A percentile compares a stretch with the other conserved stretches of the same genome.
Evolutionary conservation across 2,797 vertebrate genomes (phyloP).

Genomic region (Intellagama lesueurii): DNA sequence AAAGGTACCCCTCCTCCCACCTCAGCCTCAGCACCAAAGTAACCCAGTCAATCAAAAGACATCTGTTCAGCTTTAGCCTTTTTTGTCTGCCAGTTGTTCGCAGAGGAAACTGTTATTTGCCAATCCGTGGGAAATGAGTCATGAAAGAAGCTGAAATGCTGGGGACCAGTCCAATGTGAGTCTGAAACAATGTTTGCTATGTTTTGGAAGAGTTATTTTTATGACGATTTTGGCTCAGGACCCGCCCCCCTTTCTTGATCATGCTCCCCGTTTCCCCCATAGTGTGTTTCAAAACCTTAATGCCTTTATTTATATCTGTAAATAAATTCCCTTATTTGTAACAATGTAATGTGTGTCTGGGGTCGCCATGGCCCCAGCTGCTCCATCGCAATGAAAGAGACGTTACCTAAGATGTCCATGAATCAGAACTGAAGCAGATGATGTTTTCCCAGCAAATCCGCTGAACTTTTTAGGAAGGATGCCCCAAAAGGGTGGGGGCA

Average conservation of each 20-base stretch:
- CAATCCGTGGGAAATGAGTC: conserved; percentile 69
- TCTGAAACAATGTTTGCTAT: conserved; percentile 74
- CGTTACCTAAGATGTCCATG: conserved; percentile 77
- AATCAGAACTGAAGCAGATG: conserved; percentile 72
- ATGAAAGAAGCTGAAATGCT: conserved; percentile 69
- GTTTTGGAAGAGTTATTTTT: conserved; percentile 77
- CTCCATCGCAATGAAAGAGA: conserved; percentile 72
- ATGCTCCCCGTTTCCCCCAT: conserved; percentile 66
- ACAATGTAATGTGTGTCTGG: conserved; percentile 74
- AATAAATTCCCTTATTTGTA: conserved; percentile 76
- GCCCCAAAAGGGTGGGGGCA: conserved; percentile 50
- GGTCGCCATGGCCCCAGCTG: conserved; percentile 69
- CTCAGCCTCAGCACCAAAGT: conserved; percentile 30
- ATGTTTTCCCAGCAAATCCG: conserved; percentile 59
- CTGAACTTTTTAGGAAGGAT: conserved; percentile 57
- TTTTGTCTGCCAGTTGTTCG: conserved; percentile 56
- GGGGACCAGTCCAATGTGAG: conserved; percentile 60
- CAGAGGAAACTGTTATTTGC: conserved; percentile 72
- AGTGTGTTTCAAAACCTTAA: conserved; percentile 61
- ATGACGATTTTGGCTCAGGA: conserved; percentile 73
- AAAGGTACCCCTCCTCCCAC: conserved; percentile 29
- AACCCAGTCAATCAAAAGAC: conserved; percentile 36
- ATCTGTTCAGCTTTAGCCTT: conserved; percentile 41
- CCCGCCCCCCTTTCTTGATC: conserved; percentile 61
- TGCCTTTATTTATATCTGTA: conserved; percentile 76